These are phyloP conservation scores for Arion vulgaris DNA, from an alignment of 1,140 invertebrate genomes.

Conservation along the genomic window DNA sequence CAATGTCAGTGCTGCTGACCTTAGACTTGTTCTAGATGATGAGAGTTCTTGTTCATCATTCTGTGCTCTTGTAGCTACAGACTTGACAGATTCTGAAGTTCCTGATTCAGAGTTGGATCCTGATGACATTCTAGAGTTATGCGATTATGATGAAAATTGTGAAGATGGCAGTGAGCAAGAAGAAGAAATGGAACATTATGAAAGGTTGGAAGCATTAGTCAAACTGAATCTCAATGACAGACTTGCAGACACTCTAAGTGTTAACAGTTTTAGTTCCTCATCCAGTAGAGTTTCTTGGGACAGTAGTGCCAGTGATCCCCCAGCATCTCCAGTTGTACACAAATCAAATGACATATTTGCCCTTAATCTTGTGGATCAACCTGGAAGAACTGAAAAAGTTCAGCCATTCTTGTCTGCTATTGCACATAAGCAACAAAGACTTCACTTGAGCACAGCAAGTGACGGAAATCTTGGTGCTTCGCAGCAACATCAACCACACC, in stretches of 20 bases:
- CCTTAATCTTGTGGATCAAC: constrained; percentile 63
- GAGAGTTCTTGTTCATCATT: constrained; percentile 36
- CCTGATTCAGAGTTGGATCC: constrained; percentile 46
- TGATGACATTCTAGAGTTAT: constrained; percentile 71
- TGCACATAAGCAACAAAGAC: constrained; percentile 29
- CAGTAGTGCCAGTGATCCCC: constrained; percentile 69
- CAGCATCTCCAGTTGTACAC: constrained; percentile 58
- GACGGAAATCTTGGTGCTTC: background rate
- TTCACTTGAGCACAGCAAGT: background rate
- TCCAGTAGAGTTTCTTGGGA: constrained; percentile 72
- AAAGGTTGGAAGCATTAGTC: constrained; percentile 60
- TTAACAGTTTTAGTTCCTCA: constrained; percentile 69
- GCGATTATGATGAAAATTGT: constrained; percentile 48
- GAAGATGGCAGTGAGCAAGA: constrained; percentile 45
- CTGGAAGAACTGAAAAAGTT: constrained; percentile 62
- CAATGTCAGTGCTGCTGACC: background rate
- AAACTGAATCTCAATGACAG: constrained; percentile 60
- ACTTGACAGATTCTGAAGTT: constrained; percentile 52
- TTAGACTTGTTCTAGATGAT: background rate
- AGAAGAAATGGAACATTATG: constrained; percentile 9
- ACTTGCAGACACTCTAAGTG: constrained; percentile 60
- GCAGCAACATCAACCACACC: constrained; percentile 19
- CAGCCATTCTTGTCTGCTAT: constrained; percentile 51
- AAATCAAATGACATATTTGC: constrained; percentile 67
- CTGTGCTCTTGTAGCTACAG: background rate